phyloP scores from a whole-genome alignment of 2,888 invertebrate species.

The Ryuthela nishihirai region DNA sequence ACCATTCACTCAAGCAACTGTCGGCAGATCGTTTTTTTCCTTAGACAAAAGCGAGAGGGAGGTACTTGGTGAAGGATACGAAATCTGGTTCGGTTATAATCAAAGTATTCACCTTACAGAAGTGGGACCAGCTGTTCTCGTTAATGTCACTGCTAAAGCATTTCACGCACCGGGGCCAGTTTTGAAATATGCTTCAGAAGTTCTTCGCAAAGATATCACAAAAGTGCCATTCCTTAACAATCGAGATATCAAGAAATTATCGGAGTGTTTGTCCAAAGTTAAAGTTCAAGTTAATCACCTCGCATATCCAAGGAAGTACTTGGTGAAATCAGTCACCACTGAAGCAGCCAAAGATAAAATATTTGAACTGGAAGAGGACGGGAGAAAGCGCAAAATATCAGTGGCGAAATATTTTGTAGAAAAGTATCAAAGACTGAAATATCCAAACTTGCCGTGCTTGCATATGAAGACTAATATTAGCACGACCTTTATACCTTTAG shows the following conservation, averaged over 20 bases:
- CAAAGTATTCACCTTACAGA: conserved; percentile 9
- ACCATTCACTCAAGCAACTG: neutral
- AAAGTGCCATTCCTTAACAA: neutral
- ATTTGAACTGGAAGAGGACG: neutral
- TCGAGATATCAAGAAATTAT: neutral
- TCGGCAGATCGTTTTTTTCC: conserved; percentile 14
- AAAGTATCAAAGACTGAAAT: conserved; percentile 4
- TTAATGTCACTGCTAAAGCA: conserved; percentile 16
- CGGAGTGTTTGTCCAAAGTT: conserved; percentile 9
- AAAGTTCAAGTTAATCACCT: conserved; percentile 14
- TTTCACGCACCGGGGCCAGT: conserved; percentile 17
- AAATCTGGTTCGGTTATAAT: conserved; percentile 25
- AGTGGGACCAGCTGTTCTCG: conserved; percentile 5
- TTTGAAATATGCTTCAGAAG: conserved; percentile 2
- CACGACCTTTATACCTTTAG: conserved; percentile 3
- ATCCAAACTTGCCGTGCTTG: conserved; percentile 8
- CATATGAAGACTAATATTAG: conserved; percentile 1
- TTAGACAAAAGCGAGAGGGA: neutral
- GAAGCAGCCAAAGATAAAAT: neutral
- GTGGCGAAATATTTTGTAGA: conserved; percentile 12
- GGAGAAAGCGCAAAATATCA: neutral
- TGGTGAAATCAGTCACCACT: neutral
- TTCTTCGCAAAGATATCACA: neutral
- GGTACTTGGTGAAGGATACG: conserved; percentile 1
- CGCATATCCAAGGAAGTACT: conserved; percentile 9